These are phyloP conservation scores for Trialeurodes vaporariorum DNA, from an alignment of 1,140 invertebrate genomes.

Conservation along the genomic window DNA sequence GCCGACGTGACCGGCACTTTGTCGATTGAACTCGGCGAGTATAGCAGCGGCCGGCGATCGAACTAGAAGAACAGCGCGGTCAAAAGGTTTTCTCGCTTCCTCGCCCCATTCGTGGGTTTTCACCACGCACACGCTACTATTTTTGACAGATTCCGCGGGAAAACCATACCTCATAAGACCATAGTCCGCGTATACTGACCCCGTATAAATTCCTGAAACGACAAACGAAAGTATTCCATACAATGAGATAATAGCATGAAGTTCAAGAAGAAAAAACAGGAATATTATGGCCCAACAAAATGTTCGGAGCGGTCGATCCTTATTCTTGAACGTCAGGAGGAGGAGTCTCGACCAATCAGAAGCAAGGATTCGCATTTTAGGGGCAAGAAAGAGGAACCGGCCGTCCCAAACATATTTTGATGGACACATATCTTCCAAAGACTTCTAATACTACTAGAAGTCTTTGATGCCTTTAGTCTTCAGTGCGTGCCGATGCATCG, in stretches of 20 bases:
- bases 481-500: too few species aligned
- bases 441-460: too few species aligned
- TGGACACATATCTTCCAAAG: too few species aligned
- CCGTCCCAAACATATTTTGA: too few species aligned
- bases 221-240: not conserved
- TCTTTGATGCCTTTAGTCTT: too few species aligned
- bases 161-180: constrained; percentile 60
- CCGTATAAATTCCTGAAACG: constrained; percentile 50
- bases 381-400: too few species aligned
- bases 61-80: constrained; percentile 53
- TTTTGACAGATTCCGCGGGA: constrained; percentile 59
- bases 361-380: too few species aligned
- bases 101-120: constrained; percentile 67
- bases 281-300: constrained; percentile 1
- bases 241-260: not conserved
- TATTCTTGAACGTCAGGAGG: too few species aligned
- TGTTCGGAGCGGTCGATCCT: constrained; percentile 6
- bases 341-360: too few species aligned
- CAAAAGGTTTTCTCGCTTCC: constrained; percentile 43
- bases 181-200: constrained; percentile 66
- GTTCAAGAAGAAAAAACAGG: not conserved
- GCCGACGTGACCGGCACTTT: constrained; percentile 55
- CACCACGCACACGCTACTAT: constrained; percentile 59
- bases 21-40: constrained; percentile 57
- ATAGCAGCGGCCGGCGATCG: constrained; percentile 58